Base-by-base conservation (phyloP, 2,888 invertebrate genomes). In the Sepioteuthis lessoniana region DNA sequence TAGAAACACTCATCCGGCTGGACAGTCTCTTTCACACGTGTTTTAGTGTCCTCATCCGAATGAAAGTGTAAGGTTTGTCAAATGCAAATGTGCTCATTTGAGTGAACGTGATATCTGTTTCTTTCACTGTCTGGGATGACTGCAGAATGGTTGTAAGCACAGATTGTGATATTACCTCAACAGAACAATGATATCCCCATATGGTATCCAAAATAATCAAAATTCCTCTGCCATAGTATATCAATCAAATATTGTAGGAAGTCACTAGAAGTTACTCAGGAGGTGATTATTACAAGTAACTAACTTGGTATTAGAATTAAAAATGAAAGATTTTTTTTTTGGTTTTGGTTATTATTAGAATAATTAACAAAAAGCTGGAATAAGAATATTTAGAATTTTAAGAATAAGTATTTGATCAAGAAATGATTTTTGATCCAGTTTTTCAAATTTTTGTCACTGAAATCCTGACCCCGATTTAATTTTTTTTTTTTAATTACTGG, bases 81-180 rank as follows among this genome's bases (percentile, higher is more conserved):
- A 76, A 35, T 76, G 76, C n/a, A 19, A 76, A 76, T 76, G 76
- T 16, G 2, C 76, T 76, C 76, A 76, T 76, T 76, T 76, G 76
- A 76, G 76, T 76, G 76, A 76, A 76, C 76, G 76, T 16, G 76
- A 76, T 76, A 76, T n/a, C n/a, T 76, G 76, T 76, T n/a, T 76
- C n/a, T 76, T 76, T 76, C 76, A 35, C 76, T 76, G 35, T 76
- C 76, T 16, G 76, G 76, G 76, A 76, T 76, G 76, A 76, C 35
- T 76, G 76, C 76, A 76, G 76, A 76, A 76, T 35, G 76, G n/a
- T 76, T 76, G 35, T 76, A 76, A 76, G 35, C 76, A 76, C 76
- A 76, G 76, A n/a, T n/a, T 76, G 76, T 76, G 76, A 76, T 76
- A 76, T 76, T 76, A 76, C 76, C 76, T 76, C 76, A 76, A 76